Percentiles rank a stretch among this genome's conserved stretches.
These are phyloP conservation scores for Patagioenas fasciata DNA, from an alignment of 2,113 vertebrate species.

Conservation along the genomic window DNA sequence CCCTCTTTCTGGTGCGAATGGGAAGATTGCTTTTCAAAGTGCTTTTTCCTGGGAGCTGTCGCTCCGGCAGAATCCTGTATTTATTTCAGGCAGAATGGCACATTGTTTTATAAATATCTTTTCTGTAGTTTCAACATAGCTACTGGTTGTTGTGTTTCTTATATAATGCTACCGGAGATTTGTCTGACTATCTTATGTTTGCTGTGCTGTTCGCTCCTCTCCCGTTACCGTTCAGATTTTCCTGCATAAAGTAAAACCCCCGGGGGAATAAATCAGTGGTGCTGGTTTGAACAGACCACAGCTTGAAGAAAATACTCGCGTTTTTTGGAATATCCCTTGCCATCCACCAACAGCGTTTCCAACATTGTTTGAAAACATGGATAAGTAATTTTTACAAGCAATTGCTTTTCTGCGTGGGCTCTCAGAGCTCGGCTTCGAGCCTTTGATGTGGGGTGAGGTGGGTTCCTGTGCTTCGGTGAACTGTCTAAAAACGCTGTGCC, in stretches of 20 bases:
- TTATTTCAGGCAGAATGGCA: constrained; percentile 61
- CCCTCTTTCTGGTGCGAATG: constrained; percentile 42
- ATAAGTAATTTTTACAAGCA: background rate
- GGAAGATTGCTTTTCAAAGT: constrained; percentile 45
- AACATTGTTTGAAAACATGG: background rate
- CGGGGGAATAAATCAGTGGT: constrained; percentile 3
- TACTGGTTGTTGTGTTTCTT: constrained; percentile 56
- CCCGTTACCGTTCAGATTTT: constrained; percentile 38
- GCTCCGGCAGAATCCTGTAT: constrained; percentile 5
- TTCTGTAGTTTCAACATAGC: constrained; percentile 50
- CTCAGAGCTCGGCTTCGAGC: background rate
- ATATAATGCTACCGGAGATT: constrained; percentile 39
- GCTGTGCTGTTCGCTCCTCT: background rate
- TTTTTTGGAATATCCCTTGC: background rate
- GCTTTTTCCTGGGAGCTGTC: constrained; percentile 24
- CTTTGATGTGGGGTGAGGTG: background rate
- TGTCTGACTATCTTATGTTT: background rate
- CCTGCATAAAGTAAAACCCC: constrained; percentile 47
- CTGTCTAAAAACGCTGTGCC: background rate
- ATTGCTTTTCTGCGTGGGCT: background rate
- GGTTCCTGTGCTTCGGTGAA: background rate
- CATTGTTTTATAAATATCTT: constrained; percentile 61
- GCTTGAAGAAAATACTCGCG: background rate
- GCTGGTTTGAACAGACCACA: constrained; percentile 42
- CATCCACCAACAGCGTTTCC: background rate